These are phyloP conservation scores for Dryoscopus gambensis DNA, from an alignment of 2,113 vertebrate species.

Conservation along the genomic window DNA sequence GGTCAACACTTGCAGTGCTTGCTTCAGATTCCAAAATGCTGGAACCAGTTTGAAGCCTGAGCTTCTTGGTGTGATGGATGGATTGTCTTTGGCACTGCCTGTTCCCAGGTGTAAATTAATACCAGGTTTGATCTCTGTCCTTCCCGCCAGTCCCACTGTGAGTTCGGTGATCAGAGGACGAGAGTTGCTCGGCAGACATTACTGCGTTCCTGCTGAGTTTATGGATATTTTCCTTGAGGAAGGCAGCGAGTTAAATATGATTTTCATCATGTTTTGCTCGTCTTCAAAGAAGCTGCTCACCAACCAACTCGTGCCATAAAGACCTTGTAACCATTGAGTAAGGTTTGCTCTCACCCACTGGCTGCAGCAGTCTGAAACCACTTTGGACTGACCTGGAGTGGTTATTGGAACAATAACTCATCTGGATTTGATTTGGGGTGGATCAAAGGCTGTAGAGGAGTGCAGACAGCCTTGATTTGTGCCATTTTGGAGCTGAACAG, in stretches of 20 bases:
- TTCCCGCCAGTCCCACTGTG: not conserved
- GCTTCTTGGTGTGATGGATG: not conserved
- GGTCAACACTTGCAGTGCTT: not conserved
- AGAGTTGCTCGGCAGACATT: not conserved
- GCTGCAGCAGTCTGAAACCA: not conserved
- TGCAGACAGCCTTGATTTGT: not conserved
- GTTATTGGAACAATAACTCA: not conserved
- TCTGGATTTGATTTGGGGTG: not conserved
- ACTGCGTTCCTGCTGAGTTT: not conserved
- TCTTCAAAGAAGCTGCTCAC: not conserved
- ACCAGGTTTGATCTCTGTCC: not conserved
- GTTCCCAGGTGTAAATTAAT: not conserved
- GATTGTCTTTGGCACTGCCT: not conserved
- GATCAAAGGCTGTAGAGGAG: not conserved
- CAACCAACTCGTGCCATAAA: accelerated
- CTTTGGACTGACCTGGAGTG: not conserved
- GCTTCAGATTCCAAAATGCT: not conserved
- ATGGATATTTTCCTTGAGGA: not conserved
- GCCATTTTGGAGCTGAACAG: not conserved
- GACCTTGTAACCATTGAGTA: not conserved
- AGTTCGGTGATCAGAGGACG: not conserved
- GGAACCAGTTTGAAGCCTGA: not conserved
- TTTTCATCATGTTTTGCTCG: accelerated
- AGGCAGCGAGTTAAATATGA: not conserved
- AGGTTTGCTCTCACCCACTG: not conserved